phyloP scores from a whole-genome alignment of 92 coral and sea anemone species.

The Palythoa grandiflora region DNA sequence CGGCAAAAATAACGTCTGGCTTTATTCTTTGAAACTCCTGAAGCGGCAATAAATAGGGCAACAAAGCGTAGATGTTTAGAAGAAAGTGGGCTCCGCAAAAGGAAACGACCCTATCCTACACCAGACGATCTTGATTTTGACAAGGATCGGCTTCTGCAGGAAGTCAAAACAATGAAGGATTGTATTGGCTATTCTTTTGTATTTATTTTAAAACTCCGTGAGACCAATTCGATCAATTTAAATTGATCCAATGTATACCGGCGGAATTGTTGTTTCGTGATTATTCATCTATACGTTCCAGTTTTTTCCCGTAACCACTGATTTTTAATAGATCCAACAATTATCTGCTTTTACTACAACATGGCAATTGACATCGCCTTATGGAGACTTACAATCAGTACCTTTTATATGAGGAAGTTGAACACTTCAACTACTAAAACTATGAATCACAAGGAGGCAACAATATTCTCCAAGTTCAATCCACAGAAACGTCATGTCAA shows the following conservation, averaged over 20 bases:
- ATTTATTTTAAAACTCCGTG: no score
- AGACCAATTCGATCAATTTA: no score
- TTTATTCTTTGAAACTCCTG: conserved; percentile 41
- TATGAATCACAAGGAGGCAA: no score
- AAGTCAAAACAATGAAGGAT: conserved; percentile 58
- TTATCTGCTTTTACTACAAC: no score
- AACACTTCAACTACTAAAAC: not conserved
- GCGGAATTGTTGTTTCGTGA: no score
- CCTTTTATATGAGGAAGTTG: not conserved
- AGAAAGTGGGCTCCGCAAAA: conserved; percentile 31
- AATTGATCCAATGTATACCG: no score
- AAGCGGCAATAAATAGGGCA: conserved; percentile 22
- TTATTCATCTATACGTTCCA: no score
- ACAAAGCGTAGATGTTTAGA: conserved; percentile 17
- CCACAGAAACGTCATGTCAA: not conserved
- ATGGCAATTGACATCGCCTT: not conserved
- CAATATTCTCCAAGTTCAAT: not conserved
- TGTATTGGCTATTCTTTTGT: no score
- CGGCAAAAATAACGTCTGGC: conserved; percentile 46
- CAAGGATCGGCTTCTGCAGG: conserved; percentile 49
- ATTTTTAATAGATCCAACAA: no score
- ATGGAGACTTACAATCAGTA: not conserved
- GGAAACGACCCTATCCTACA: conserved; percentile 45
- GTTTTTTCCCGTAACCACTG: no score
- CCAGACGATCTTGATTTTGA: conserved; percentile 59